Evolutionary conservation across 2,888 invertebrate species (phyloP), one percentile per base, ranked within the genome.

Genomic region (Drosophila borealis): DNA sequence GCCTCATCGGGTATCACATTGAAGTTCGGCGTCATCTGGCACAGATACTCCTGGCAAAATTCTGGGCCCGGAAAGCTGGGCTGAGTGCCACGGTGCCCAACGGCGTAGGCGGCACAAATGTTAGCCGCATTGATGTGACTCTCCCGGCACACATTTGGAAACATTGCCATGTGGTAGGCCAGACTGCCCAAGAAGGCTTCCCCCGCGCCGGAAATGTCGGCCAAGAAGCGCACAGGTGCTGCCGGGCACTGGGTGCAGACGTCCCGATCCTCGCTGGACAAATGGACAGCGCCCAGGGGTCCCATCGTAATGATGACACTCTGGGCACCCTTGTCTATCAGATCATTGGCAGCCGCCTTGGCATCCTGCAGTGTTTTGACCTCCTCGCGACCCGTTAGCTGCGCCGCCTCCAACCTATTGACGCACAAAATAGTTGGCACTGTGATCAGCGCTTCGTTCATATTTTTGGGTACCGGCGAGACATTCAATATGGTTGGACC

Each of bases 141-240:
- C 84, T 94, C 93, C 67, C 97, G 91, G 0, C 94, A 90, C 34
- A 95, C 89, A 41, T 94, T 89, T 13, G 94, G 94, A 75, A 94
- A 92, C 54, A 93, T 93, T 0, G 96, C 94, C 67, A 97, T 91
- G 86, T 95, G 96, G 89, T 94, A 97, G 1, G 97, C 98, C 70
- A 99, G 92, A 8, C 97, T 96, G 17, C 99, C 99, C 70, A 98
- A 95, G 93, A 99, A 99, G 17, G 98, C 96, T 93, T 99, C 99
- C 0, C 49, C 45, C 53, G 99, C 99, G 19, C 99, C 99, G 0
- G 97, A 97, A 17, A 97, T 96, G 91, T 99, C 99, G 0, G 97
- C 93, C 50, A 97, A 95, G 57, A 93, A 93, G 0, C 80, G 71
- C 2, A 97, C 96, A 87, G 92, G 91, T n/a, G 94, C 93, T 57